Conservation (phyloP, 2,113 vertebrate species). For the Arothron firmamentum region DNA sequence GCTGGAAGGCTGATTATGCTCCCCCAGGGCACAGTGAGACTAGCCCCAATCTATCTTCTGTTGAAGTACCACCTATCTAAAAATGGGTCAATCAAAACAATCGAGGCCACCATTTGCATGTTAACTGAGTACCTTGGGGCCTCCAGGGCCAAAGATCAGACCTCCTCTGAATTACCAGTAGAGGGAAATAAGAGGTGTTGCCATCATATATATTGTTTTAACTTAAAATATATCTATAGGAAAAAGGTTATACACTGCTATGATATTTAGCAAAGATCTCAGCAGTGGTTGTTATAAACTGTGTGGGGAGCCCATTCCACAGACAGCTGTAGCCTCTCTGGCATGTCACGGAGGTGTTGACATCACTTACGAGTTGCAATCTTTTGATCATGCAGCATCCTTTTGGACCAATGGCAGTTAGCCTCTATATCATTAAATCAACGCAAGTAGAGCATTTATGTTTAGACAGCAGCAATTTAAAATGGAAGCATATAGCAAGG, state of each 20-base stretch:
- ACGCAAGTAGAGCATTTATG: too few species aligned
- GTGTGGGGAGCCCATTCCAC: constrained; percentile 41
- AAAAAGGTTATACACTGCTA: too few species aligned
- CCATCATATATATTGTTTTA: too few species aligned
- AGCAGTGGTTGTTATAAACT: constrained; percentile 30
- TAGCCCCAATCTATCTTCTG: constrained; percentile 14
- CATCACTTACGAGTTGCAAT: constrained; percentile 65
- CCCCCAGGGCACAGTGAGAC: constrained; percentile 21
- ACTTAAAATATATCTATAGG: too few species aligned
- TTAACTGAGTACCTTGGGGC: constrained; percentile 32
- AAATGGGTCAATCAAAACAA: constrained; percentile 31
- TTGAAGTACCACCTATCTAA: constrained; percentile 15
- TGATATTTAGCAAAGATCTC: constrained; percentile 14
- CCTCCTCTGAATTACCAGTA: background rate
- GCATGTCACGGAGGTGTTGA: constrained; percentile 56
- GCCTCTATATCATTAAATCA: constrained; percentile 36
- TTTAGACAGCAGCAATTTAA: too few species aligned
- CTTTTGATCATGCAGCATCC: constrained; percentile 59
- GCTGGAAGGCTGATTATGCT: constrained; percentile 32
- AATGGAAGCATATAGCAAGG: too few species aligned
- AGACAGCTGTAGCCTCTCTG: constrained; percentile 47
- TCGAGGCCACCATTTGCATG: constrained; percentile 38
- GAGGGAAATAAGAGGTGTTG: too few species aligned
- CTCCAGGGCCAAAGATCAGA: constrained; percentile 6
- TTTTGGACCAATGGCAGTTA: constrained; percentile 53